Evolutionary conservation across 2,888 invertebrate species (phyloP).

Genomic region (Tachystola acroxantha): DNA sequence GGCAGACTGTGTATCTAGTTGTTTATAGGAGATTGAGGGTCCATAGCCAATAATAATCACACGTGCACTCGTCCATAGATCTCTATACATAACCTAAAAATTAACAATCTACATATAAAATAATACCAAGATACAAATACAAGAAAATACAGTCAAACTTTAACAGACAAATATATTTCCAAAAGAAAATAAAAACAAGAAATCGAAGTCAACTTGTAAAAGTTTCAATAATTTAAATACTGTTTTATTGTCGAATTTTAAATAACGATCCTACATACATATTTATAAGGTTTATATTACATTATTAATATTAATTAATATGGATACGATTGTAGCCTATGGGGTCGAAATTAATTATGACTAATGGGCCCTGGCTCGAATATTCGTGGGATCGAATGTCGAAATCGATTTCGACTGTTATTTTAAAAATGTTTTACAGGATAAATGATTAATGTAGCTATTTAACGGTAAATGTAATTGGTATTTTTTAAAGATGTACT

Average conservation of each 20-base stretch:
- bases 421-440: no score
- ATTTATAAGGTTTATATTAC: constrained; percentile 27
- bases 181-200: constrained; percentile 65
- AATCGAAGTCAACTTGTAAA: constrained; percentile 35
- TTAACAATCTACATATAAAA: constrained; percentile 52
- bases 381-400: no score
- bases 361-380: no score
- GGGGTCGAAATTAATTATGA: no score
- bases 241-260: constrained; percentile 72
- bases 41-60: constrained; percentile 35
- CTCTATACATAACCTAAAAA: constrained; percentile 36
- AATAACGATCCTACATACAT: constrained; percentile 34
- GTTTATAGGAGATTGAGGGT: no score
- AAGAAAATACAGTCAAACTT: constrained; percentile 54
- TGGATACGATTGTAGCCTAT: no score
- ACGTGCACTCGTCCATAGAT: constrained; percentile 49
- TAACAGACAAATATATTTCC: constrained; percentile 66
- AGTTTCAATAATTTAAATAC: constrained; percentile 67
- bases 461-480: no score
- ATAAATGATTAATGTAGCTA: no score
- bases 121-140: constrained; percentile 67
- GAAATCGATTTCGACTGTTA: no score
- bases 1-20: no score
- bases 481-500: no score
- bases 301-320: constrained; percentile 10